These are phyloP conservation scores for Listronotus bonariensis DNA, from an alignment of 1,140 invertebrate genomes.

Conservation along the genomic window DNA sequence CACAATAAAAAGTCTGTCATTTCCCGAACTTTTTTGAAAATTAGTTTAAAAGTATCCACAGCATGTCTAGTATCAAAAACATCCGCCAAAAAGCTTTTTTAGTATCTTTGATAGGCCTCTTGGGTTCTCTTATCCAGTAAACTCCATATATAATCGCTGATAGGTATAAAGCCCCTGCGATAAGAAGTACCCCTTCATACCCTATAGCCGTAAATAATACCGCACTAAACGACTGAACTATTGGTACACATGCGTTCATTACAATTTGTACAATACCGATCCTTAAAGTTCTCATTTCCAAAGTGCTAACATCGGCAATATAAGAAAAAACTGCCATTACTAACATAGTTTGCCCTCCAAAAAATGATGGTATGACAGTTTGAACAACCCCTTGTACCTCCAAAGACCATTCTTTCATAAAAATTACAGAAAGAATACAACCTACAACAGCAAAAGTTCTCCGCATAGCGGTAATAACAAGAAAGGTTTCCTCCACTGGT, in stretches of 20 bases:
- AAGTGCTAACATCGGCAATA: constrained; percentile 62
- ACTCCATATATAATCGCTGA: constrained; percentile 47
- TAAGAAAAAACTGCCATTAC: constrained; percentile 64
- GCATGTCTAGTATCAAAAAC: constrained; percentile 52
- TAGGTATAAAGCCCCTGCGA: constrained; percentile 41
- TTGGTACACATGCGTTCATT: constrained; percentile 49
- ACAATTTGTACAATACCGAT: constrained; percentile 63
- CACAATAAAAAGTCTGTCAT: constrained; percentile 43
- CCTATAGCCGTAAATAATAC: constrained; percentile 45
- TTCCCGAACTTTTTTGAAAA: constrained; percentile 44
- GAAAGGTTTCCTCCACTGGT: constrained; percentile 67
- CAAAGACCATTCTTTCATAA: constrained; percentile 59
- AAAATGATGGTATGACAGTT: constrained; percentile 60
- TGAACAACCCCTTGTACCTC: constrained; percentile 62
- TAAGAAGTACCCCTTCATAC: constrained; percentile 47
- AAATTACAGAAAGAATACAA: constrained; percentile 60
- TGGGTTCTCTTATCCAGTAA: constrained; percentile 51
- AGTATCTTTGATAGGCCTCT: constrained; percentile 26
- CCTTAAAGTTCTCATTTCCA: constrained; percentile 61
- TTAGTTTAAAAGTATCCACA: constrained; percentile 48
- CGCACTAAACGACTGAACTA: constrained; percentile 48
- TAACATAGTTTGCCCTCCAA: constrained; percentile 61
- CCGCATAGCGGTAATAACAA: constrained; percentile 66
- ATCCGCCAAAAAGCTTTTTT: constrained; percentile 45
- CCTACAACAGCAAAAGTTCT: constrained; percentile 60